Conservation (phyloP, 2,113 vertebrate species). For the Sapajus apella region DNA sequence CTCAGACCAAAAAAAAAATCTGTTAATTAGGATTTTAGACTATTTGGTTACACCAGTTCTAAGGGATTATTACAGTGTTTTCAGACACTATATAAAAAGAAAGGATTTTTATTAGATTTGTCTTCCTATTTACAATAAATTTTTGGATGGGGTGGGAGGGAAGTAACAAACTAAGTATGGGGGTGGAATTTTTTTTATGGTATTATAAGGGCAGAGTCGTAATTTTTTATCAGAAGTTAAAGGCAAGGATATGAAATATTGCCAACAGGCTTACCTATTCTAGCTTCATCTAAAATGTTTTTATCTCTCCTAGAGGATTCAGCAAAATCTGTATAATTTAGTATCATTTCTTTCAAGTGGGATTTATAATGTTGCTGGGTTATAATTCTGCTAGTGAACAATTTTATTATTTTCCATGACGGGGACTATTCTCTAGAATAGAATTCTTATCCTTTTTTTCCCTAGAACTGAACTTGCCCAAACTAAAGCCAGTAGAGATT, state of each 20-base stretch:
- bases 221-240: slow-evolving; percentile 26
- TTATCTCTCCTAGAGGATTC: slow-evolving; percentile 24
- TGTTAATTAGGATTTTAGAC: background rate
- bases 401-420: slow-evolving; percentile 25
- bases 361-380: background rate
- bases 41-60: background rate
- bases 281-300: background rate
- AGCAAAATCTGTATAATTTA: background rate
- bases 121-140: background rate
- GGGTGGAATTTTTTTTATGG: background rate
- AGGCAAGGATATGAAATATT: slow-evolving; percentile 11
- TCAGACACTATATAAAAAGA: background rate
- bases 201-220: background rate
- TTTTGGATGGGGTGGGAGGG: background rate
- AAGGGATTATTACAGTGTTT: background rate
- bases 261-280: background rate
- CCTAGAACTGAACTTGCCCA: slow-evolving; percentile 15
- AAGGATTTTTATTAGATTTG: background rate
- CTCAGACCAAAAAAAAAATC: background rate
- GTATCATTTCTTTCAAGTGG: slow-evolving; percentile 24
- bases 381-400: slow-evolving; percentile 23
- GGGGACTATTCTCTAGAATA: background rate
- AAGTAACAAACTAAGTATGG: background rate
- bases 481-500: background rate
- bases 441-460: slow-evolving; percentile 39